Base-by-base conservation (phyloP, 2,888 invertebrate species). In the Lithodes maja region DNA sequence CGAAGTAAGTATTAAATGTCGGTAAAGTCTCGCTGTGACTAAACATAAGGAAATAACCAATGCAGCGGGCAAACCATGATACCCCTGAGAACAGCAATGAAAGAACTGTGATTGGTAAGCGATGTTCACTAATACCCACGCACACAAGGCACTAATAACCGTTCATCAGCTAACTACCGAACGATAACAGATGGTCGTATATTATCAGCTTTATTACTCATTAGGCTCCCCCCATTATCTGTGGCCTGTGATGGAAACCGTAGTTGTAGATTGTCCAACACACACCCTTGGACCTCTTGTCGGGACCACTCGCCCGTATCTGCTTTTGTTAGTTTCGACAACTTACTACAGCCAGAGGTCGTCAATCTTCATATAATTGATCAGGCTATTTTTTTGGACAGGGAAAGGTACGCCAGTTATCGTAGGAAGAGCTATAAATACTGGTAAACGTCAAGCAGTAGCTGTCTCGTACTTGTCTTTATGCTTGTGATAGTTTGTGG, bases 271-370 rank as follows among this genome's bases (percentile, higher is more conserved):
- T 71, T 71, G 12, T 17, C 12, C 3, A 71, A 71, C 71, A 71
- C 17, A 71, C 71, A 12, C 1, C 17, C 33, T 0, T 33, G 33
- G 33, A 33, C 71, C 15, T 12, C 3, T 17, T 71, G 71, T n/a
- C 71, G 71, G 71, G 71, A 71, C n/a, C 71, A 71, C 71, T 71
- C n/a, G 71, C 15, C 71, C 71, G 71, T 71, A 71, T 12, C 71
- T 71, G 71, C 71, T n/a, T 61, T 71, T 33, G 33, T 33, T 71
- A 33, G 71, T 71, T n/a, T 71, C 17, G 71, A 71, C 71, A n/a
- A 71, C 71, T 71, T 71, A 71, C n/a, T 12, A 12, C n/a, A 5
- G 71, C 61, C 61, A 61, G 7, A 12, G 12, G 61, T 61, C 61
- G 61, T 61, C 7, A 61, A 61, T 61, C 61, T 61, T 33, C 33